phyloP scores from a whole-genome alignment of 1,140 invertebrate genomes.

The Hycleus phaleratus region DNA sequence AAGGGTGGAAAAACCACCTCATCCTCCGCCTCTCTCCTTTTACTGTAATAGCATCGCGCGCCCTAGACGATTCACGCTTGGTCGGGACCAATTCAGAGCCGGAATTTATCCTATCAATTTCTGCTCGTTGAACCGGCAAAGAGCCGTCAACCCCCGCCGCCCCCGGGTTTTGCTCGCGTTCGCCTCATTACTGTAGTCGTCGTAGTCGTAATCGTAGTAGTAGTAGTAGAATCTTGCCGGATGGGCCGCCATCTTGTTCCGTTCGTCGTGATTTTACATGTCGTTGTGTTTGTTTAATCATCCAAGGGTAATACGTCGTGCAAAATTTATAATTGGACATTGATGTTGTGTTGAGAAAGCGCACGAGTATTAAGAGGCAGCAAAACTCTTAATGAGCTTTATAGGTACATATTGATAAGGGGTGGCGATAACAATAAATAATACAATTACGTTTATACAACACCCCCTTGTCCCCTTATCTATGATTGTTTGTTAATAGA shows the following conservation, averaged over 20 bases:
- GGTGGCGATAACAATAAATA: background rate
- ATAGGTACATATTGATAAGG: background rate
- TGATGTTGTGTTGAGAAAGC: conserved; percentile 2
- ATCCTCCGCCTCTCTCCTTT: background rate
- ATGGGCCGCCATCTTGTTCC: conserved; percentile 36
- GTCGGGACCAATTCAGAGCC: conserved; percentile 54
- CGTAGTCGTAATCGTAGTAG: too few relatives aligned
- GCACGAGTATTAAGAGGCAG: too few relatives aligned
- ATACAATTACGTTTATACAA: background rate
- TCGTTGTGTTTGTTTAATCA: conserved; percentile 37
- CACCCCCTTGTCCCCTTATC: background rate
- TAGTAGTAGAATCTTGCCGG: conserved; percentile 15
- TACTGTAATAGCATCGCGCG: conserved; percentile 3
- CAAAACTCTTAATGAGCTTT: too few relatives aligned
- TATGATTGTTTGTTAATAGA: too few relatives aligned
- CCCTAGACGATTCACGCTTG: conserved; percentile 46
- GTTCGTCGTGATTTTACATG: conserved; percentile 35
- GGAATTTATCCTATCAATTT: conserved; percentile 61
- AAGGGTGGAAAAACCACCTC: background rate
- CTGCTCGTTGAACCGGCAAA: conserved; percentile 56
- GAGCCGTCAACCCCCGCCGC: conserved; percentile 36
- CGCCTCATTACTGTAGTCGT: conserved; percentile 9
- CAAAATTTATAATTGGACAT: conserved; percentile 35
- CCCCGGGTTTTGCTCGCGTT: conserved; percentile 9
- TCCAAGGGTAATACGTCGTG: conserved; percentile 27